A percentile compares a stretch with the other conserved stretches of the same genome.
Evolutionary conservation across 2,113 vertebrate species (phyloP).

Genomic region (Ophthalmotilapia sp.): DNA sequence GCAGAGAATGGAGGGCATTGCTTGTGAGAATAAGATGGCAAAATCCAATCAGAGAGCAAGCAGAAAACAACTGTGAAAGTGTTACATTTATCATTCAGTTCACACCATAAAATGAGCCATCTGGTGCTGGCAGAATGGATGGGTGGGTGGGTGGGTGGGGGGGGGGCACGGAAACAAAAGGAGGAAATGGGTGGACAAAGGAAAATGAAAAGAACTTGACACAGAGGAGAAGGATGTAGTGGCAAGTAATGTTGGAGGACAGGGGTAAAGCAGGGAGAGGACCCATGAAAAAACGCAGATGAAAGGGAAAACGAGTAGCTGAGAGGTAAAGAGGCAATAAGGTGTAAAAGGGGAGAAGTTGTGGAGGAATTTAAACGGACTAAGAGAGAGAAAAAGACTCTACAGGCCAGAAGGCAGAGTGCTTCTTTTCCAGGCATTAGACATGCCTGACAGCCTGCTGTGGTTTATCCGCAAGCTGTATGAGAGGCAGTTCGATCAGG

Average conservation of each 20-base stretch:
- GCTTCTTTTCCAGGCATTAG: conserved; percentile 29
- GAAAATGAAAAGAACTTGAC: conserved; percentile 2
- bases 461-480: background rate
- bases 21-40: conserved; percentile 15
- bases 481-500: background rate
- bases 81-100: conserved; percentile 40
- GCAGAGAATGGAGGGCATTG: background rate
- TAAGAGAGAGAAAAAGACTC: background rate
- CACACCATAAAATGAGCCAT: conserved; percentile 28
- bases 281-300: background rate
- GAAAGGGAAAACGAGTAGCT: background rate
- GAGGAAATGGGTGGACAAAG: conserved; percentile 1
- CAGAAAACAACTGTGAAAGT: conserved; percentile 16
- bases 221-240: background rate
- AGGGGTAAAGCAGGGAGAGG: background rate
- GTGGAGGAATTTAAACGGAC: conserved; percentile 7
- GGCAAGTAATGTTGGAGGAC: background rate
- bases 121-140: conserved; percentile 4
- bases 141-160: background rate
- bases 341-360: background rate
- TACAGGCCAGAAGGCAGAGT: background rate
- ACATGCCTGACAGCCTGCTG: conserved; percentile 3
- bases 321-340: background rate
- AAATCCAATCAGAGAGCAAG: conserved; percentile 27
- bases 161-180: background rate